Base-by-base conservation (phyloP, 2,888 invertebrate genomes). In the Brachyopa scutellaris region DNA sequence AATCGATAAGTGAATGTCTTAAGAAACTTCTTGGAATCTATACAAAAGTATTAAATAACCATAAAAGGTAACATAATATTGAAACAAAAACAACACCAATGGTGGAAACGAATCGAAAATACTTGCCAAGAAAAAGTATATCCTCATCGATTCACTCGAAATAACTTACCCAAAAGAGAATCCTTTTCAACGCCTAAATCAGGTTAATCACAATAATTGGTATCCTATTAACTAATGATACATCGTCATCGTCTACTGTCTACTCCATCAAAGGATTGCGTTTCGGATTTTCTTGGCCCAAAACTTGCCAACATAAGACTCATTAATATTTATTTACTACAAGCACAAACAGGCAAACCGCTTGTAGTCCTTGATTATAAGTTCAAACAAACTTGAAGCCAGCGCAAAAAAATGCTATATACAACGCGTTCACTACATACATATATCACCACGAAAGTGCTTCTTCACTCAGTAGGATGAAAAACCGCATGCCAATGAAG, bases 291-390 rank as follows among this genome's bases (percentile, higher is more conserved):
- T 13, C 51, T 38, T 23, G 38, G 40, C 31, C 64, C 29, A 51
- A 19, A 40, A 36, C 38, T 42, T 66, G 13, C 17, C 29, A 51
- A 45, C 21, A 29, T 31, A 11, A 61, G 53, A 64, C 64, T 64
- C 38, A 51, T 51, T 66, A 31, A 53, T 66, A 53, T 66, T 47
- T 45, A 61, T 61, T 21, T 7, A 66, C 42, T 31, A 19, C 13
- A 31, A 21, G 40, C 51, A 64, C 29, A 51, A n/a, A n/a, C 36
- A 49, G 11, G 9, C n/a, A 26, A 21, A 3, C 23, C 11, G 11
- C 33, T 29, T 13, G 17, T 8, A 31, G 40, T 19, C 40, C 51
- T 53, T 42, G 42, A 66, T 66, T 53, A 53, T 6, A 21, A 21
- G 13, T 53, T 38, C 66, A 66, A 53, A 53, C 40, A 66, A 53